Base-by-base conservation (phyloP, 2,888 invertebrate species). In the Nomada fabriciana region DNA sequence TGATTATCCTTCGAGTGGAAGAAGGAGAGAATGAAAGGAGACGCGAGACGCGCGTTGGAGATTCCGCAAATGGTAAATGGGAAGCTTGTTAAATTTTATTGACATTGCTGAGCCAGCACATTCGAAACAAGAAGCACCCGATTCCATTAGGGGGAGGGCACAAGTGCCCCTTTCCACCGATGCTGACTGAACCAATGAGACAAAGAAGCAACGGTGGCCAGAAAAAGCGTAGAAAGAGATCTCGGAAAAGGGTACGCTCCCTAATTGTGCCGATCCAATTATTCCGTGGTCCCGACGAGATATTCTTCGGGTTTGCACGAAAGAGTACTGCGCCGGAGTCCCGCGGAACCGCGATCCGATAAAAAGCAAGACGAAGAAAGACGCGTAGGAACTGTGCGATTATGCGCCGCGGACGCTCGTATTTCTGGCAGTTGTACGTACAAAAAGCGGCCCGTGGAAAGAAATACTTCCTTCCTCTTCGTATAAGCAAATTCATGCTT, bases 71-170 rank as follows among this genome's bases (percentile, higher is more conserved):
- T 91, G 91, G 91, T 90, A 91, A 91, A 91, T 90, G 89, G 86
- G 85, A 89, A 86, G 82, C 91, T 91, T 91, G 91, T 92, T 92
- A 91, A 92, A 91, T 92, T 92, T 91, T 91, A 92, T 91, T 91
- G 91, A 88, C 89, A 85, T 86, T 86, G 86, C 82, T 81, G 87
- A 85, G 80, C 76, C 68, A 76, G 86, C 82, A 83, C 83, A 88
- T 90, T 91, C 89, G 88, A 84, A 82, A 86, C 85, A 90, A 90
- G 87, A 88, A 89, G 83, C 82, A 55, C 76, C 82, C 88, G 88
- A 89, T 90, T 91, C 88, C 90, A 90, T 90, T 89, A 89, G 87
- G 81, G 61, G 80, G 63, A 57, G 83, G 73, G 36, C 57, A 77
- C 70, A 65, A 80, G 82, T 85, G 69, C 67, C 77, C 72, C 83